Evolutionary conservation across 2,888 invertebrate species (phyloP).

Genomic region (Nemurella pictetii): DNA sequence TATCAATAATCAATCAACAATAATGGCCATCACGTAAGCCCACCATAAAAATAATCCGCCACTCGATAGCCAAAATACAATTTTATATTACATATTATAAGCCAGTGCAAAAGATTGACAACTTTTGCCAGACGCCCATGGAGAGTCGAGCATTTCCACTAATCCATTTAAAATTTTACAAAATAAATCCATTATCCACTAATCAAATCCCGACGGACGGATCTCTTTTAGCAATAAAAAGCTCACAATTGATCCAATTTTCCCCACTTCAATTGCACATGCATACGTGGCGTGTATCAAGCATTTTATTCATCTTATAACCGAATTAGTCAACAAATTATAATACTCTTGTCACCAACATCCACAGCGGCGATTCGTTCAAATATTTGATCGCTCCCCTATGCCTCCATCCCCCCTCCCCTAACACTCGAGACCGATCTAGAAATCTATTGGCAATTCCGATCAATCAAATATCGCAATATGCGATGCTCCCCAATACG

Average conservation of each 20-base stretch:
- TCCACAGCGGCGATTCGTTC: neutral
- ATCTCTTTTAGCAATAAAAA: neutral
- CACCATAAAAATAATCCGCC: too few species aligned
- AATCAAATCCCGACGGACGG: too few species aligned
- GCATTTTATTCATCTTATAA: too few species aligned
- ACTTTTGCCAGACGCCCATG: too few species aligned
- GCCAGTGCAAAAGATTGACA: too few species aligned
- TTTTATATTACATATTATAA: too few species aligned
- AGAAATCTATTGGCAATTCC: conserved; percentile 12
- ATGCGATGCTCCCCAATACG: neutral
- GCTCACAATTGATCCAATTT: neutral
- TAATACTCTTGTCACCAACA: neutral
- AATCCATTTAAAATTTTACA: too few species aligned
- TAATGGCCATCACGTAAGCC: too few species aligned
- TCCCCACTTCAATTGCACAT: neutral
- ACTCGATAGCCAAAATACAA: too few species aligned
- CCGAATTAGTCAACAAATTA: neutral
- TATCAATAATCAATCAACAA: too few species aligned
- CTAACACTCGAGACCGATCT: neutral
- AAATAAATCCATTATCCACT: too few species aligned
- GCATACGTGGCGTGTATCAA: neutral
- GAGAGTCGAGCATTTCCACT: too few species aligned
- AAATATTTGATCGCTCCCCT: neutral
- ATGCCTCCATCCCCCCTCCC: neutral
- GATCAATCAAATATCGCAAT: conserved; percentile 10